A percentile compares a stretch with the other conserved stretches of the same genome.
Conservation (phyloP, 1,140 invertebrate genomes). For the Globodera ellingtonae region DNA sequence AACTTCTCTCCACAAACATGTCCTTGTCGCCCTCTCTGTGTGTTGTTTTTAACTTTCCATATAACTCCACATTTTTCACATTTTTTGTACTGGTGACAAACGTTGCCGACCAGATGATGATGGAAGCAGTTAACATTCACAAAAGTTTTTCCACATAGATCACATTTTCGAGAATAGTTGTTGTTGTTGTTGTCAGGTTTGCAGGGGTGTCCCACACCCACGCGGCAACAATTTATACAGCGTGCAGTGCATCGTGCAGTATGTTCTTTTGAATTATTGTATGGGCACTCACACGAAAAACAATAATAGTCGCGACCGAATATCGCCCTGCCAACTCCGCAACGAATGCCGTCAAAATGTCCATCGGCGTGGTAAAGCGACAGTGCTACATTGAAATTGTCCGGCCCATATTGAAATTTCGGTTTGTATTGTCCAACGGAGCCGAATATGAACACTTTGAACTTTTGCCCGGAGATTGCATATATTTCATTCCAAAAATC, state of each 20-base stretch:
- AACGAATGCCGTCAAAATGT: constrained; percentile 7
- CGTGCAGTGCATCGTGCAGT: not conserved
- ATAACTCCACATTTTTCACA: constrained; percentile 10
- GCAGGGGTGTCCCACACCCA: not conserved
- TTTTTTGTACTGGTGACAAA: not conserved
- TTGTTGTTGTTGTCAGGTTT: not conserved
- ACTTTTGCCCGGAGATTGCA: not conserved
- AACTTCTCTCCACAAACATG: not conserved
- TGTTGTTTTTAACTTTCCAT: not conserved
- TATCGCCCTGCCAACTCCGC: not conserved
- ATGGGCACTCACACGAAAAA: constrained; percentile 5
- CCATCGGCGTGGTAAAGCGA: not conserved
- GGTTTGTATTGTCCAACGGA: not conserved
- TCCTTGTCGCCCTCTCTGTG: not conserved
- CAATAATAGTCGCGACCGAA: not conserved
- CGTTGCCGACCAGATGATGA: not conserved
- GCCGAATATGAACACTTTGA: constrained; percentile 10
- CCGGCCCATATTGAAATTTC: not conserved
- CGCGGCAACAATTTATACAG: not conserved
- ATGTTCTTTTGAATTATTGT: not conserved
- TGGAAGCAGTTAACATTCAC: not conserved
- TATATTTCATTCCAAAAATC: constrained; percentile 7
- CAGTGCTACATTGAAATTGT: not conserved
- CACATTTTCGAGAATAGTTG: not conserved
- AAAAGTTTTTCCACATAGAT: constrained; percentile 5